These are phyloP conservation scores for Nematolebias whitei DNA, from an alignment of 2,113 vertebrate genomes.

Conservation along the genomic window DNA sequence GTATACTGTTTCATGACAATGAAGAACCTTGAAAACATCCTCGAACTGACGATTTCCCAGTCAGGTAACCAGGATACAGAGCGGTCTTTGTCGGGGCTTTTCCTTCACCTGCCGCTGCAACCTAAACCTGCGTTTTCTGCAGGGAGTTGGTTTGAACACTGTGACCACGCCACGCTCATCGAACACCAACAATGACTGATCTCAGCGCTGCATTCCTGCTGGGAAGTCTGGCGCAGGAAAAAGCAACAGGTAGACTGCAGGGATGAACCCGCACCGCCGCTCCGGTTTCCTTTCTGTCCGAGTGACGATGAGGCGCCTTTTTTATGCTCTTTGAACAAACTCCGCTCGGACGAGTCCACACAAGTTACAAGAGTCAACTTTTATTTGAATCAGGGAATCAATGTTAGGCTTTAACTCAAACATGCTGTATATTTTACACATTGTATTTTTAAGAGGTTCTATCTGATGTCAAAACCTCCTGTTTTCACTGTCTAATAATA, in stretches of 20 bases:
- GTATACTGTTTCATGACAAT: too few relatives aligned
- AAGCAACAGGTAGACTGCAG: slow-evolving; percentile 65
- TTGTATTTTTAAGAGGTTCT: slow-evolving; percentile 25
- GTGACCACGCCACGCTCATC: slow-evolving; percentile 66
- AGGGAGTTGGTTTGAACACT: slow-evolving; percentile 72
- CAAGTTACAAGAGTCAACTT: slow-evolving; percentile 11
- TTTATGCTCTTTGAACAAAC: background rate
- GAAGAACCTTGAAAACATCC: slow-evolving; percentile 19
- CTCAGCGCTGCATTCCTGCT: slow-evolving; percentile 73
- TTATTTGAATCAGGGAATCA: slow-evolving; percentile 51
- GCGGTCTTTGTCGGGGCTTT: slow-evolving; percentile 47
- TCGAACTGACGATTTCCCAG: slow-evolving; percentile 51
- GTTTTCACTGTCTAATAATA: slow-evolving; percentile 30
- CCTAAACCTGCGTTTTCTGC: slow-evolving; percentile 70
- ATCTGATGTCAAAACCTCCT: slow-evolving; percentile 66
- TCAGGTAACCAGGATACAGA: slow-evolving; percentile 50
- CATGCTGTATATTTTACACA: slow-evolving; percentile 28
- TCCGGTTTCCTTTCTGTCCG: slow-evolving; percentile 46
- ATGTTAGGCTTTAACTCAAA: slow-evolving; percentile 19
- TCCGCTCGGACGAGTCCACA: slow-evolving; percentile 2
- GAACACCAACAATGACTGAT: slow-evolving; percentile 78
- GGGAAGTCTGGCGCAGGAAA: slow-evolving; percentile 69
- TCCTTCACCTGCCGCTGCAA: slow-evolving; percentile 71
- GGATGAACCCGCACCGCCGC: slow-evolving; percentile 13
- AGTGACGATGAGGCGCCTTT: slow-evolving; percentile 11